Evolutionary conservation across 2,797 vertebrate species (phyloP), one percentile per base, ranked within the genome.

Genomic region (Syndactyla subalaris): DNA sequence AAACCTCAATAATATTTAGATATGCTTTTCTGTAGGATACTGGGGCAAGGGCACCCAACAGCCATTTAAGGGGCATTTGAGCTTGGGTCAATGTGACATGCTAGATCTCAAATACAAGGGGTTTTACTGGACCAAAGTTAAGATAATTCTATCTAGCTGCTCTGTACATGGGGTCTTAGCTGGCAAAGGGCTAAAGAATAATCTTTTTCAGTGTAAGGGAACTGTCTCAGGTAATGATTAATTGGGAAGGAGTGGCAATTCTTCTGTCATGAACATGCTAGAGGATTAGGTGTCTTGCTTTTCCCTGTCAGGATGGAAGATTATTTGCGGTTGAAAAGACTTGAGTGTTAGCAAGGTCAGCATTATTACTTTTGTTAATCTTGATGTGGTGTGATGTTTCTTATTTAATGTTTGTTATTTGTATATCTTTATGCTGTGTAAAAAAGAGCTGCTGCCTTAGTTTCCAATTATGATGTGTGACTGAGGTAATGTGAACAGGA

Each of bases 391-490:
- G 81, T 0, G 8, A 96, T 97, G 94, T 96, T 97, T 97, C 94
- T 96, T 96, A 84, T 97, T 97, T 97, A 97, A 96, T 96, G 95
- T 67, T 95, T 97, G 94, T 93, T 95, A 95, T 97, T 95, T 97
- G 89, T 95, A 91, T 94, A 96, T 83, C 93, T 93, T 94, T 86
- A 82, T 92, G 74, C 39, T 80, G 43, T 65, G 65, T 65, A 63
- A 80, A 91, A 87, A 96, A 91, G 57, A 71, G 46, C 54, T 74
- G 72, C 74, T 86, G 81, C 73, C 74, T 93, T 91, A 92, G 82
- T 66, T 94, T 96, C 71, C 88, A 89, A 45, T 96, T 96, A 95
- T 0, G 3, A 61, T 72, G 59, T 95, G 76, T 51, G 61, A 84
- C 94, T 88, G 83, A 90, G 62, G 88, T 97, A 95, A 96, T 95